Evolutionary conservation across 2,888 invertebrate species (phyloP), one percentile per base, ranked within the genome.

Genomic region (Hoplodrina ambigua): DNA sequence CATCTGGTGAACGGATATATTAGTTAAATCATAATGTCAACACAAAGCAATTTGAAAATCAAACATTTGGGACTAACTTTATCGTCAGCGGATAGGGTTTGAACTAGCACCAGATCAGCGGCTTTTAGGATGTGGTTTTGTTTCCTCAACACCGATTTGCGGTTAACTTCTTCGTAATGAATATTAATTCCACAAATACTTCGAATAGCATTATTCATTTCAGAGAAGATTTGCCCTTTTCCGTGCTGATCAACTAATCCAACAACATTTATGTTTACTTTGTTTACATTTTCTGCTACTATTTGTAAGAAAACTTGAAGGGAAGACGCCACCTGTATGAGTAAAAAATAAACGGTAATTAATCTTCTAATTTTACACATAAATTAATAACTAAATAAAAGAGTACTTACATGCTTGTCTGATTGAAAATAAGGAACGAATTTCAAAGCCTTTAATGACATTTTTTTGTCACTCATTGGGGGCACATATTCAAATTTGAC

Each of bases 281-380:
- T 85, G 30, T 78, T 81, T 5, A 82, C 41, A 70, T 87, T 88
- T 75, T 87, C 86, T 17, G 78, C 81, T 15, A 87, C 82, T 7
- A 85, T 85, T 85, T 87, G 87, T 4, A 84, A 55, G 54, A 77
- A 84, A 55, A 83, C 68, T 72, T 77, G 72, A 37, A 85, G 50
- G 11, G 85, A 80, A 15, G 81, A 54, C 6, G 65, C 72, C 20
- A 62, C 57, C 86, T 86, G 65, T 17, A 58, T n/a, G 25, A 2
- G 3, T 8, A 50, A 8, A 15, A 37, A 37, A 8, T 37, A 37
- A 8, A 33, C 33, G 33, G 33, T 33, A 37, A 8, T 37, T 37
- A 37, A 37, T 37, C 37, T 37, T 17, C 13, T 44, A n/a, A 0
- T 30, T 70, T 58, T 13, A 3, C 17, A 37, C 8, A 37, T 15